Conservation (phyloP, 2,888 invertebrate genomes). For the Hydroisotoma schaefferi region DNA sequence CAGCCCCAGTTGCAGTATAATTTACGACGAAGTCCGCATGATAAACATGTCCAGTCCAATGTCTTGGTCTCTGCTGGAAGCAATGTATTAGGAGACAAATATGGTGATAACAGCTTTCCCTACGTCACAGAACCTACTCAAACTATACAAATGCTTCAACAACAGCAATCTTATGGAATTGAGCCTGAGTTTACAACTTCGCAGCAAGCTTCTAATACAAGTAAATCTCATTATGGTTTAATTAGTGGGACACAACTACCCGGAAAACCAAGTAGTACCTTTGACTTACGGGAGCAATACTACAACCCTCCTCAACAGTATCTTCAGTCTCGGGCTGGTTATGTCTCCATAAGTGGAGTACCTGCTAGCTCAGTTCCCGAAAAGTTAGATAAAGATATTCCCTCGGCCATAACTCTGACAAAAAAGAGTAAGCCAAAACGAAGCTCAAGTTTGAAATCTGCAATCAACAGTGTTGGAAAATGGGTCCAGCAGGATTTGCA, state of each 20-base stretch:
- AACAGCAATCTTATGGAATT: not conserved
- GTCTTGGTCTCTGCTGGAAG: slow-evolving; percentile 22
- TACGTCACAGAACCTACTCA: not conserved
- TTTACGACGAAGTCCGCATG: not conserved
- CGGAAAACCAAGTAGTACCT: not conserved
- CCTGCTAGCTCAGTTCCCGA: slow-evolving; percentile 13
- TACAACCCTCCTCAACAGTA: slow-evolving; percentile 25
- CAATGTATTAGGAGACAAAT: not conserved
- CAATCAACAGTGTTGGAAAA: slow-evolving; percentile 74
- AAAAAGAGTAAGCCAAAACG: slow-evolving; percentile 64
- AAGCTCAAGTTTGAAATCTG: slow-evolving; percentile 68
- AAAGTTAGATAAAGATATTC: not conserved
- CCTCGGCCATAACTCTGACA: slow-evolving; percentile 50
- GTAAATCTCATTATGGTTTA: not conserved
- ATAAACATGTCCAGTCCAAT: slow-evolving; percentile 1
- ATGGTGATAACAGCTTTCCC: not conserved
- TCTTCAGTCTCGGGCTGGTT: slow-evolving; percentile 39
- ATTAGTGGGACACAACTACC: not conserved
- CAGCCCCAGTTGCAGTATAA: not conserved
- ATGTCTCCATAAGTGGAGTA: slow-evolving; percentile 38
- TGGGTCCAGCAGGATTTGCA: slow-evolving; percentile 74
- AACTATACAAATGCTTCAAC: not conserved
- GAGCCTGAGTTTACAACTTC: not conserved
- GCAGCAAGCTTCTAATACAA: slow-evolving; percentile 9
- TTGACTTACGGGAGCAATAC: slow-evolving; percentile 19